Base-by-base conservation (phyloP, 2,888 invertebrate species). In the Lepeophtheirus nordmannii region DNA sequence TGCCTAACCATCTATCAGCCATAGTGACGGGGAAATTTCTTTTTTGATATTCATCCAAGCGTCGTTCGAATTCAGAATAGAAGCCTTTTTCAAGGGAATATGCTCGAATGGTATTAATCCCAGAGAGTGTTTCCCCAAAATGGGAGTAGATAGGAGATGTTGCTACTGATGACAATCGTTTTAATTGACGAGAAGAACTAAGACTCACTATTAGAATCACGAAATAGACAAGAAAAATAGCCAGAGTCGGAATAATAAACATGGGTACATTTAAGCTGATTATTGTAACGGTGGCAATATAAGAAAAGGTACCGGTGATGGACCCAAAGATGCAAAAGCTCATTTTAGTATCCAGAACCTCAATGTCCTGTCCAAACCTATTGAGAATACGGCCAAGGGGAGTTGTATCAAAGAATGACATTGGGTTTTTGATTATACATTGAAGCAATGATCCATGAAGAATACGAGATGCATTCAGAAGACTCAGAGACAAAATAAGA, bases 121-220 rank as follows among this genome's bases (percentile, higher is more conserved):
- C 66, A 1, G 87, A 87, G 62, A 97, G 85, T 58, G 90, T 91
- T 79, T 97, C 97, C 22, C 90, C 86, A 74, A 97, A 94, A 77
- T 94, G 94, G 11, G 93, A 91, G 78, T 92, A 97, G 72, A 97
- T 91, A 0, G 96, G 97, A 39, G 96, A 96, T 67, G 93, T 82
- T 1, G 91, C 89, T 0, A 93, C 85, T 0, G 93, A 93, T 75
- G 94, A 91, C 67, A 97, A 78, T 62, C 97, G 82, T 78, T 94
- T 94, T 71, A 97, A 77, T 75, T 97, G 96, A 22, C 78, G 73
- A 1, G 78, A 78, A 10, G 78, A 76, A 22, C 74, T 73, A 46
- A 79, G 77, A 71, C 76, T 79, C 70, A 77, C 78, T 68, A 77
- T 72, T 78, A 79, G 73, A 30, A 72, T 65, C 5, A 71, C 63